Percentiles rank a stretch among this genome's conserved stretches.
Evolutionary conservation across 2,888 invertebrate genomes (phyloP).

Genomic region (Hyppa rectilinea): DNA sequence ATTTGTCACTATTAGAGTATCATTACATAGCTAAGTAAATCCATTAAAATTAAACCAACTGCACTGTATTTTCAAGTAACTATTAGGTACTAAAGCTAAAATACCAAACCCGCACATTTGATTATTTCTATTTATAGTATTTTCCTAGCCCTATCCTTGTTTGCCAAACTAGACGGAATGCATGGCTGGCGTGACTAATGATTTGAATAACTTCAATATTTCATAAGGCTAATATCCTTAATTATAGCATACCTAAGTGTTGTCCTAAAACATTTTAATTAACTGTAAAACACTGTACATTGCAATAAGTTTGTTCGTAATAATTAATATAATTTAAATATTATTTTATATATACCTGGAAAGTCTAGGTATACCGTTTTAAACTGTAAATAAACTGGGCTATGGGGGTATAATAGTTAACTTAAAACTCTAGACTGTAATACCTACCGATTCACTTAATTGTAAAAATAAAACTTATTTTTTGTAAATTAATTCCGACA

Average conservation of each 20-base stretch:
- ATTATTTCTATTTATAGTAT: constrained; percentile 33
- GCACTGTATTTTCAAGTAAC: neutral
- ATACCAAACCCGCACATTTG: neutral
- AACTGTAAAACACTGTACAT: neutral
- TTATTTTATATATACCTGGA: too few relatives aligned
- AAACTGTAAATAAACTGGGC: neutral
- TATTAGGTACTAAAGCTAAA: constrained; percentile 1
- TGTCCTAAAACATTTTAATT: neutral
- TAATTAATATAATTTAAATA: too few relatives aligned
- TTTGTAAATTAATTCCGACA: neutral
- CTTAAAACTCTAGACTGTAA: neutral
- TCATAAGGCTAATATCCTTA: constrained; percentile 30
- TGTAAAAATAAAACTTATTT: neutral
- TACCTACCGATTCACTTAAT: too few relatives aligned
- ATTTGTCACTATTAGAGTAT: neutral
- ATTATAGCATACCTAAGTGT: constrained; percentile 7
- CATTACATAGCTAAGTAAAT: neutral
- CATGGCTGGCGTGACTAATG: neutral
- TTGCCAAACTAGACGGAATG: constrained; percentile 30
- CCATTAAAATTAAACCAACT: neutral
- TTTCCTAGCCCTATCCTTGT: constrained; percentile 42
- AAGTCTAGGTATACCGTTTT: neutral
- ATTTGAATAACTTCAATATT: constrained; percentile 10
- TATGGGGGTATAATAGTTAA: neutral
- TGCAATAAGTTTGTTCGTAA: neutral